Base-by-base conservation (phyloP, 2,113 vertebrate genomes). In the Melozone crissalis region DNA sequence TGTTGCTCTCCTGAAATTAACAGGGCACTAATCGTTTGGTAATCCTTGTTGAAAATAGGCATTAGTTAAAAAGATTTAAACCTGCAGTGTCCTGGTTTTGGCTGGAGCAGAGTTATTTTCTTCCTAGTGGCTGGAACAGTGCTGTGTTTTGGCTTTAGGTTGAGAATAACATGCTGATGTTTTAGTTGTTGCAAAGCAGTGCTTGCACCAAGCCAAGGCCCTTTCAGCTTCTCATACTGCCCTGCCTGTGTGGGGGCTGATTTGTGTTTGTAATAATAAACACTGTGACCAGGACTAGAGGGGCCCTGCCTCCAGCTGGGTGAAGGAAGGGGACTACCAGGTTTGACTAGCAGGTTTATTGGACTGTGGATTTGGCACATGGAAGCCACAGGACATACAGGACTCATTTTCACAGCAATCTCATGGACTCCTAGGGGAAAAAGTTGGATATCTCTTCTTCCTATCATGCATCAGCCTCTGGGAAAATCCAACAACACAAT, bases 241-340 rank as follows among this genome's bases (percentile, higher is more conserved):
- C 26, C 5, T 0, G 0, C 23, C 44, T 39, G 17, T 24, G 19
- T n/a, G 37, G 33, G 26, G 23, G 13, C 52, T 74, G 20, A 30
- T n/a, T 59, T 59, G 33, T 75, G 7, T 76, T 68, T 75, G 13
- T 47, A 22, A 21, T 44, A 33, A 23, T 55, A 58, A 66, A 20
- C 37, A 33, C 22, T 26, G 7, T 63, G 22, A 37, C 22, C 51
- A 51, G 43, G 35, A 37, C 9, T 27, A 7, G 43, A 57, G 33
- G 33, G 23, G 9, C 62, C 28, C 33, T 81, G 52, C 27, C 27
- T 81, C 13, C 61, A 30, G 5, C 33, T 39, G 47, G 15, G 3
- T 21, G 39, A 44, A 68, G 39, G 46, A 30, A 46, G 33, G 23
- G 13, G 16, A 12, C 21, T 44, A 11, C 19, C 23, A 55, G 17